A percentile compares a stretch with the other conserved stretches of the same genome.
phyloP scores from a whole-genome alignment of 2,888 invertebrate species.

The Zygothrica quintamaculata region DNA sequence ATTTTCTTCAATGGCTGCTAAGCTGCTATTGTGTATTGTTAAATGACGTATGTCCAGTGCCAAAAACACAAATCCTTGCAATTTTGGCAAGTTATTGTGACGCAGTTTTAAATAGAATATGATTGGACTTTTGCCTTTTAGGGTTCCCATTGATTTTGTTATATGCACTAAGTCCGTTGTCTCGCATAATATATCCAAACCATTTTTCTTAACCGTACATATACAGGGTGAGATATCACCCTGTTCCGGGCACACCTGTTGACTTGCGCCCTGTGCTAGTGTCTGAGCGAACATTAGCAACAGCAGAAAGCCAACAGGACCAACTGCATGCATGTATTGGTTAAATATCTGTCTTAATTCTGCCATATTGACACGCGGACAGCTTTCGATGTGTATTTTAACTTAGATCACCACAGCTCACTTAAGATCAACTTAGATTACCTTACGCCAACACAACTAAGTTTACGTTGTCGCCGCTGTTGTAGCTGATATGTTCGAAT shows the following conservation, averaged over 20 bases:
- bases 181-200: conserved; percentile 94
- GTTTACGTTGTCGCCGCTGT: conserved; percentile 28
- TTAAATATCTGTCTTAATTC: conserved; percentile 28
- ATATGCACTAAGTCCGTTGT: conserved; percentile 92
- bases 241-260: conserved; percentile 90
- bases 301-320: conserved; percentile 32
- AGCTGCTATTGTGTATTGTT: conserved; percentile 94
- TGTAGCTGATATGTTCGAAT: conserved; percentile 33
- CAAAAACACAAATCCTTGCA: conserved; percentile 94
- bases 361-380: conserved; percentile 49
- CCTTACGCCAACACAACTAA: conserved; percentile 21
- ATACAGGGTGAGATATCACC: conserved; percentile 91
- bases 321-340: conserved; percentile 21
- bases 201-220: conserved; percentile 94
- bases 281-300: conserved; percentile 34
- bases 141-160: conserved; percentile 91
- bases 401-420: conserved; percentile 2
- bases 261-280: conserved; percentile 73
- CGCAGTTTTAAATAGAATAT: conserved; percentile 95
- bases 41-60: conserved; percentile 94
- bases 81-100: conserved; percentile 93
- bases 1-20: conserved; percentile 94
- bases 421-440: conserved; percentile 8
- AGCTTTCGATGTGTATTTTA: conserved; percentile 11
- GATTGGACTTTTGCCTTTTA: conserved; percentile 92